phyloP scores from a whole-genome alignment of 1,140 invertebrate genomes.

The Littorina saxatilis region DNA sequence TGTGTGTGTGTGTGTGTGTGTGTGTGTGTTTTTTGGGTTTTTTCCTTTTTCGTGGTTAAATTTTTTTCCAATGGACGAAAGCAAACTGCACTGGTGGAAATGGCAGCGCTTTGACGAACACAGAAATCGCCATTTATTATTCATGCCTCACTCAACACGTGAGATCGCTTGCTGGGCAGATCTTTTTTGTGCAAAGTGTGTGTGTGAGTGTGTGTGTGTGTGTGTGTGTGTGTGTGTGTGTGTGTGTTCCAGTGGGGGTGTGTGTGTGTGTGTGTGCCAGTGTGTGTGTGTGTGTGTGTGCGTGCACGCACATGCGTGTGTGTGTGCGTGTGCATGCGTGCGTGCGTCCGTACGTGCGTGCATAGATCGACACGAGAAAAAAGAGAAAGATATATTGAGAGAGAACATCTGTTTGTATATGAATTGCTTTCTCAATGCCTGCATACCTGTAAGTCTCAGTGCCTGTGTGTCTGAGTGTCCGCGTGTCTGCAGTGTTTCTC shows the following conservation, averaged over 20 bases:
- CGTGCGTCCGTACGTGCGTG: neutral
- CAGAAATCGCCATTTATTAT: too few relatives aligned
- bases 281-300: conserved; percentile 30
- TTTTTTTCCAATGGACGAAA: too few relatives aligned
- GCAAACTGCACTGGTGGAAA: too few relatives aligned
- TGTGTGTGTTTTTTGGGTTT: too few relatives aligned
- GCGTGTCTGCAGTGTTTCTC: neutral
- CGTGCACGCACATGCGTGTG: neutral
- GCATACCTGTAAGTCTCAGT: neutral
- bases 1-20: too few relatives aligned
- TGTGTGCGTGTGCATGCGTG: conserved; percentile 16
- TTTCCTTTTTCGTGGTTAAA: too few relatives aligned
- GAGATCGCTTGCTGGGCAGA: too few relatives aligned
- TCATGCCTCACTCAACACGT: too few relatives aligned
- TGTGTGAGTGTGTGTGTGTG: neutral
- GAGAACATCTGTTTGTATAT: neutral
- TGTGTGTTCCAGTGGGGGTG: neutral
- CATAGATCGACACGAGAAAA: too few relatives aligned
- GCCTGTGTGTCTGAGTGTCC: neutral
- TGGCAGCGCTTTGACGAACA: too few relatives aligned
- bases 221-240: neutral
- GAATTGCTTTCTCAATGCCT: neutral
- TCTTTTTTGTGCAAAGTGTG: neutral
- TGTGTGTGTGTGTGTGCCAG: conserved; percentile 23
- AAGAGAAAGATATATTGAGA: neutral